Conservation (phyloP, 1,140 invertebrate genomes). For the Drosophila pandora region DNA sequence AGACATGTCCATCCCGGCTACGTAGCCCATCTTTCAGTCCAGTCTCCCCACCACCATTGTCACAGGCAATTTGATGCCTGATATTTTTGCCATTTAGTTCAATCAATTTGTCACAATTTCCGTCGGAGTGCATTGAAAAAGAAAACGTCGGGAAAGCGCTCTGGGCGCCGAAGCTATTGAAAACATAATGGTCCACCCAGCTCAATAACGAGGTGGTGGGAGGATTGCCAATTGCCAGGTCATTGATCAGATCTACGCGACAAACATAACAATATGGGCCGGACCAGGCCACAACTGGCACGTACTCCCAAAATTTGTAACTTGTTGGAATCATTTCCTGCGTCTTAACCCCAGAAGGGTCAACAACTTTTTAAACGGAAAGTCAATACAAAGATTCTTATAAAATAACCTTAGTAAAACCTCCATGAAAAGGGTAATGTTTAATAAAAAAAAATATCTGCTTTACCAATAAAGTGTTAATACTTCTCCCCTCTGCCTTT, state of each 20-base stretch:
- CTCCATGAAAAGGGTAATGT: too few relatives aligned
- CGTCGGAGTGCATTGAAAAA: constrained; percentile 45
- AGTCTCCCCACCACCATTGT: constrained; percentile 32
- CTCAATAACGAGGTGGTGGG: constrained; percentile 40
- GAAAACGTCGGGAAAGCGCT: constrained; percentile 19
- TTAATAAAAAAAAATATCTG: neutral
- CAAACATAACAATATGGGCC: constrained; percentile 70
- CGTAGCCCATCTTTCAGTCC: constrained; percentile 1
- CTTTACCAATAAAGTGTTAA: neutral
- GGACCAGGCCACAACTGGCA: constrained; percentile 43
- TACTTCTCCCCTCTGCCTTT: neutral
- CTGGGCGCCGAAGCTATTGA: constrained; percentile 54
- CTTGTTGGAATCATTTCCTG: constrained; percentile 67
- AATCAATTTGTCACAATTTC: constrained; percentile 80
- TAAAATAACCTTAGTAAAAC: too few relatives aligned
- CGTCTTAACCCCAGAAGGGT: constrained; percentile 27
- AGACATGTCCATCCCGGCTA: constrained; percentile 5
- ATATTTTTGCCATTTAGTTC: constrained; percentile 81
- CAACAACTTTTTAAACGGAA: neutral
- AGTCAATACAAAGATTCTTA: neutral
- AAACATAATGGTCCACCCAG: constrained; percentile 65
- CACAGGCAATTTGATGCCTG: constrained; percentile 74
- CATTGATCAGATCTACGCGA: constrained; percentile 82
- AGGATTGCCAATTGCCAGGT: constrained; percentile 53
- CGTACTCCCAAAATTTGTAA: constrained; percentile 73